Conservation (phyloP, 2,113 vertebrate species). For the Vimba vimba region DNA sequence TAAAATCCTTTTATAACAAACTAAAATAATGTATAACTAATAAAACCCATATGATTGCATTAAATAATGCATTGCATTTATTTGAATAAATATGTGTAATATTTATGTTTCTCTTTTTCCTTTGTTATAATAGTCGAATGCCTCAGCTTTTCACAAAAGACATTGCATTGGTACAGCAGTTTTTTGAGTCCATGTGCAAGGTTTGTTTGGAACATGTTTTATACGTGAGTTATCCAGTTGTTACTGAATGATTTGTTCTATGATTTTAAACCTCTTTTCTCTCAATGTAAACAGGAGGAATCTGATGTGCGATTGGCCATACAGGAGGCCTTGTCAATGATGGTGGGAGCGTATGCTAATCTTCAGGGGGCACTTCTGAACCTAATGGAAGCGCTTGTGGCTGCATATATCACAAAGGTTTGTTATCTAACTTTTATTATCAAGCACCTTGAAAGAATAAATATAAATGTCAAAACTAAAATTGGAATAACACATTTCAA, state of each 20-base stretch:
- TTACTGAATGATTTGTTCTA: not conserved
- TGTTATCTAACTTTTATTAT: constrained; percentile 1
- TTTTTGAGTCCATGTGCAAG: constrained; percentile 98
- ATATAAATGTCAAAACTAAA: not conserved
- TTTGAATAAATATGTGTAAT: not conserved
- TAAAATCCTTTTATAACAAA: not conserved
- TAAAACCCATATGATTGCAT: not conserved
- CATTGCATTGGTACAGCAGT: constrained; percentile 96
- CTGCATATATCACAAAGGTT: constrained; percentile 95
- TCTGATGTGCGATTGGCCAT: constrained; percentile 94
- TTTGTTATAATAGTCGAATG: constrained; percentile 83
- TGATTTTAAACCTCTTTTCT: not conserved
- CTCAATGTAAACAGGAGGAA: constrained; percentile 81
- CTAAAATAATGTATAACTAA: not conserved
- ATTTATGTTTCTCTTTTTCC: not conserved
- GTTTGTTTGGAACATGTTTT: constrained; percentile 63
- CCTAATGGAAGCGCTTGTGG: constrained; percentile 97
- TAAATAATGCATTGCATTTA: not conserved
- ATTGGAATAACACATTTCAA: not conserved
- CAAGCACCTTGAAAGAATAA: not conserved
- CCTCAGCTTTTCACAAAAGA: constrained; percentile 98
- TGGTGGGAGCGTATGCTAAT: constrained; percentile 94
- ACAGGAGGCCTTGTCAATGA: constrained; percentile 97
- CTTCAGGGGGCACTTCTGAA: constrained; percentile 95
- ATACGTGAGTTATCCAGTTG: not conserved